These are phyloP conservation scores for Leptopilina boulardi DNA, from an alignment of 1,140 invertebrate genomes.

Conservation along the genomic window DNA sequence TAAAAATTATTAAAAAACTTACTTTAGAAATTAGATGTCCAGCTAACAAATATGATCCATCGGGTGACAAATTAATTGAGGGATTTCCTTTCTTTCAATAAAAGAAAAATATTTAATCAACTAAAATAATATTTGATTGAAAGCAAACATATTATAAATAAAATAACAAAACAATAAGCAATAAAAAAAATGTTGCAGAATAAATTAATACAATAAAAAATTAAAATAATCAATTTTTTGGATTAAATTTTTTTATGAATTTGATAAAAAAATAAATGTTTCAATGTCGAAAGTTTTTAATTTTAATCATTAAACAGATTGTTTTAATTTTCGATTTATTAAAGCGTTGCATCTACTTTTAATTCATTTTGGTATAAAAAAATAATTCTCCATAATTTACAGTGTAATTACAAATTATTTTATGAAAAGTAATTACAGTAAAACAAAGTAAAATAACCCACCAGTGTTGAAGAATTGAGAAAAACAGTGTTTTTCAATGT, in stretches of 20 bases:
- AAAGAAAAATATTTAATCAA: constrained; percentile 25
- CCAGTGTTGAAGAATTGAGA: constrained; percentile 51
- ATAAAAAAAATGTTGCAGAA: no score
- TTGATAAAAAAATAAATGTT: no score
- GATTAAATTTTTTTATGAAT: no score
- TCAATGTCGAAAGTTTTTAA: no score
- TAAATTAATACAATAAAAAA: no score
- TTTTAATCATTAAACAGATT: no score
- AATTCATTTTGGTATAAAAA: no score
- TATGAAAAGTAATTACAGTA: constrained; percentile 1
- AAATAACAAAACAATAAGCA: neutral
- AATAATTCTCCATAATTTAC: no score
- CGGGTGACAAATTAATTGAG: neutral
- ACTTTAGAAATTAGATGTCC: constrained; percentile 3
- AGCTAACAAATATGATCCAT: neutral
- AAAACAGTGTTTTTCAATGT: constrained; percentile 45
- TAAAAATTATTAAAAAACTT: neutral
- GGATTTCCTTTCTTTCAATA: constrained; percentile 21
- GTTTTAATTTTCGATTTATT: no score
- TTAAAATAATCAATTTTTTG: no score
- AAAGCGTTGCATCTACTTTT: no score
- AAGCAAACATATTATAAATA: neutral
- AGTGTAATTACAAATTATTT: no score
- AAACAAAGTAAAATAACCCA: constrained; percentile 35
- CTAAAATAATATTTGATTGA: neutral